A percentile compares a stretch with the other conserved stretches of the same genome.
phyloP scores from a whole-genome alignment of 1,140 invertebrate genomes.

The Choristoneura fumiferana region DNA sequence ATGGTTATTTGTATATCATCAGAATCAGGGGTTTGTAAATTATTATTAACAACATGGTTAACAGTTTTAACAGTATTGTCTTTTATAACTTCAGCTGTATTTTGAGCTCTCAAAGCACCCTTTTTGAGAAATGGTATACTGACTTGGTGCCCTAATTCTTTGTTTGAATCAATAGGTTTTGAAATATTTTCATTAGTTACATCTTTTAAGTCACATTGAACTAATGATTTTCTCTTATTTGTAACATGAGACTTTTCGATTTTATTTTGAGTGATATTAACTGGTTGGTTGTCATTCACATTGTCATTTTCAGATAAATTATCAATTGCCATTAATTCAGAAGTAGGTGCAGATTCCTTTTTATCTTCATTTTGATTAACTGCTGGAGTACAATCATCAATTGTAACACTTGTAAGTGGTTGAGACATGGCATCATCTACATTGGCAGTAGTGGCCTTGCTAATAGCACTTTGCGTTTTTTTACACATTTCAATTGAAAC shows the following conservation, averaged over 20 bases:
- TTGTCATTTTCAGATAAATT: not conserved
- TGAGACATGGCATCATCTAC: not conserved
- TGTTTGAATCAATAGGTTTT: not conserved
- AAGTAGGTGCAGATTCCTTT: slow-evolving; percentile 16
- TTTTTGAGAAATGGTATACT: slow-evolving; percentile 52
- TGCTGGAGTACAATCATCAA: slow-evolving; percentile 11
- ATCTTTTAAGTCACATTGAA: too few species aligned
- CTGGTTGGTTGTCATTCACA: slow-evolving; percentile 7
- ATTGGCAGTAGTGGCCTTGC: slow-evolving; percentile 22
- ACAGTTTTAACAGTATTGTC: slow-evolving; percentile 22
- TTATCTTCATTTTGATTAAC: slow-evolving; percentile 4
- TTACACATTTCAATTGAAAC: slow-evolving; percentile 66
- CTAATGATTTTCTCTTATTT: slow-evolving; percentile 8
- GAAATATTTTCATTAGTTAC: not conserved
- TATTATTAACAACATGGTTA: slow-evolving; percentile 26
- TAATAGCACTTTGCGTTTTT: slow-evolving; percentile 37
- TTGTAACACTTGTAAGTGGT: not conserved
- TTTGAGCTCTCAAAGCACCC: slow-evolving; percentile 26
- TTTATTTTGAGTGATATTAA: slow-evolving; percentile 9
- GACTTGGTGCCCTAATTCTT: slow-evolving; percentile 6
- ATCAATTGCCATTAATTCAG: slow-evolving; percentile 21
- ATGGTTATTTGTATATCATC: slow-evolving; percentile 66
- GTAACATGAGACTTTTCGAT: slow-evolving; percentile 16
- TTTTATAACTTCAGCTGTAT: slow-evolving; percentile 12
- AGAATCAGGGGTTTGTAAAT: slow-evolving; percentile 25